Conservation (phyloP, 2,113 vertebrate genomes). For the Micromys minutus region DNA sequence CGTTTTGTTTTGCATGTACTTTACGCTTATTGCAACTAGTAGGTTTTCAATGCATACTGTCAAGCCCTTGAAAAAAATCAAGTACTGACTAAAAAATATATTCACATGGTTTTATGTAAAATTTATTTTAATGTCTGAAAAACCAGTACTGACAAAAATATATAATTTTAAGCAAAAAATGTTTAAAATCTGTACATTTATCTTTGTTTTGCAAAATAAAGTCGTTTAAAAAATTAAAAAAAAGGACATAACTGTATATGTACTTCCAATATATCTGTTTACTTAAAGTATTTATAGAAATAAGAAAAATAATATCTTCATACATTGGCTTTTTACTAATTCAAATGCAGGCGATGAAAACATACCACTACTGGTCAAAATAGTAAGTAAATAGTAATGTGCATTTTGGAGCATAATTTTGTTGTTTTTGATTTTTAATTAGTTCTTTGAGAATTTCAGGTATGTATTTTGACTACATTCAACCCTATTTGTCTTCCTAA, state of each 20-base stretch:
- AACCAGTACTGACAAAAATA: no score
- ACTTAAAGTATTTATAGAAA: background rate
- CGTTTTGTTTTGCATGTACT: no score
- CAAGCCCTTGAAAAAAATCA: no score
- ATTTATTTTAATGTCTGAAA: no score
- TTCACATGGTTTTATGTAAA: no score
- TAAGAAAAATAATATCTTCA: background rate
- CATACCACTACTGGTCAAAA: background rate
- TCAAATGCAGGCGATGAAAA: background rate
- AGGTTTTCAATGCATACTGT: no score
- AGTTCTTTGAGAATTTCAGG: background rate
- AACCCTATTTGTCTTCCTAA: background rate
- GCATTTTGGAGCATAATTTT: background rate
- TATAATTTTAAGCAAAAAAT: no score
- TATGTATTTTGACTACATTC: background rate
- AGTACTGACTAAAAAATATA: no score
- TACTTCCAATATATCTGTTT: background rate
- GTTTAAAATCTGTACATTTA: no score
- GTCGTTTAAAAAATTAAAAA: no score
- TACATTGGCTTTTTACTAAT: background rate
- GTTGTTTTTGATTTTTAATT: background rate
- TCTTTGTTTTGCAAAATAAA: no score
- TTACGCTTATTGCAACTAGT: no score
- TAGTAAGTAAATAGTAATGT: background rate
- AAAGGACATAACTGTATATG: background rate